Base-by-base conservation (phyloP, 2,797 vertebrate genomes). In the Denticeps clupeoides region DNA sequence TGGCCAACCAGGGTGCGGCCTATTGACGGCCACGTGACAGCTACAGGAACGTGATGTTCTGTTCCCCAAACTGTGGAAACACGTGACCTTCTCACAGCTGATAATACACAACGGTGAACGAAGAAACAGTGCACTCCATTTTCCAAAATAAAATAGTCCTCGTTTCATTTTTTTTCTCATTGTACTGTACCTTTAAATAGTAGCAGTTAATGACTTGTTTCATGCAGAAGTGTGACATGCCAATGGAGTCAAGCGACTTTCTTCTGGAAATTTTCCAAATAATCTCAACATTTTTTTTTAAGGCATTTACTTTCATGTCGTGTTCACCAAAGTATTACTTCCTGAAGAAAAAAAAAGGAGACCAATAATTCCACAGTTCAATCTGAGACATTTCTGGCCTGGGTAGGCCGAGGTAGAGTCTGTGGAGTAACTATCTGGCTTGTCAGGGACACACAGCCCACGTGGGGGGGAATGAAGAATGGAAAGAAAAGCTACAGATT, bases 241-340 rank as follows among this genome's bases (percentile, higher is more conserved):
- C 35, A 38, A 21, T 38, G 35, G 38, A 38, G 38, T 35, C 35
- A 18, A 38, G 35, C 35, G 35, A 21, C 35, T 35, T 38, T 38
- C 38, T 7, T 38, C 38, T 38, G 38, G 18, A 38, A 38, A 38
- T 38, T 38, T 38, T 38, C 35, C 18, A 38, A 35, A 38, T 38
- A 35, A 18, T 38, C 35, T 38, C 35, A 38, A 38, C 38, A 21
- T 35, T 38, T 38, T 38, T 38, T 38, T 37, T 38, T 38, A 38
- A 38, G 35, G 35, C 35, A 38, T 35, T 38, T 38, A 38, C 38
- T 38, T 10, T 19, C 38, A 38, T 38, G 16, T 38, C 35, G 35
- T 38, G 38, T 21, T 38, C 38, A 38, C 38, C 16, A 38, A 38
- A 38, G 28, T 33, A 16, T 9, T 19, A 38, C 19, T 38, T 10